Percentiles rank a stretch among this genome's conserved stretches.
Evolutionary conservation across 2,888 invertebrate species (phyloP).

Genomic region (Melanotus villosus): DNA sequence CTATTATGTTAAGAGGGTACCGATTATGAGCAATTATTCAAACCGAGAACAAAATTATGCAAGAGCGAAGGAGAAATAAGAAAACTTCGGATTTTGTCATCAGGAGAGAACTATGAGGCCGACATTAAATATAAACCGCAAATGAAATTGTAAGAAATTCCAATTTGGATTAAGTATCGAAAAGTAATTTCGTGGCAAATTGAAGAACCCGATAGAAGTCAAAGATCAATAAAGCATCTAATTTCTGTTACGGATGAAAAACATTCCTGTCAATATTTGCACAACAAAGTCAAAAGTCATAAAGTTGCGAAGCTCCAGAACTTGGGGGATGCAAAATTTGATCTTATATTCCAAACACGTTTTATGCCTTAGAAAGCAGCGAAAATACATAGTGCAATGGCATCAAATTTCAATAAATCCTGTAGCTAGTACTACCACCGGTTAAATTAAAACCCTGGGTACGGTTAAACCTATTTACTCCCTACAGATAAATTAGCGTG

Average conservation of each 20-base stretch:
- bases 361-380: neutral
- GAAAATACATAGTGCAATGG: neutral
- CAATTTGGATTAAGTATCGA: conserved; percentile 4
- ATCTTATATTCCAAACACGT: conserved; percentile 9
- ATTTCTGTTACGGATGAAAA: conserved; percentile 13
- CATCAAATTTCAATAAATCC: conserved; percentile 10
- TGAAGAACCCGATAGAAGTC: neutral
- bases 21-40: neutral
- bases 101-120: neutral
- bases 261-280: conserved; percentile 15
- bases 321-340: neutral
- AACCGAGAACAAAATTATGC: no score
- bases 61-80: no score
- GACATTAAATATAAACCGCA: neutral
- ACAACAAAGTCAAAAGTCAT: conserved; percentile 17
- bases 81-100: no score
- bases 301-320: conserved; percentile 1
- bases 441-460: conserved; percentile 4
- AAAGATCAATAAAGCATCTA: conserved; percentile 14
- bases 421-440: conserved; percentile 1
- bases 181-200: conserved; percentile 6
- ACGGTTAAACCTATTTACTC: conserved; percentile 22
- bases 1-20: neutral
- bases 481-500: conserved; percentile 19
- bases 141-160: neutral